phyloP scores from a whole-genome alignment of 2,797 vertebrate genomes.

The Aplochiton taeniatus region DNA sequence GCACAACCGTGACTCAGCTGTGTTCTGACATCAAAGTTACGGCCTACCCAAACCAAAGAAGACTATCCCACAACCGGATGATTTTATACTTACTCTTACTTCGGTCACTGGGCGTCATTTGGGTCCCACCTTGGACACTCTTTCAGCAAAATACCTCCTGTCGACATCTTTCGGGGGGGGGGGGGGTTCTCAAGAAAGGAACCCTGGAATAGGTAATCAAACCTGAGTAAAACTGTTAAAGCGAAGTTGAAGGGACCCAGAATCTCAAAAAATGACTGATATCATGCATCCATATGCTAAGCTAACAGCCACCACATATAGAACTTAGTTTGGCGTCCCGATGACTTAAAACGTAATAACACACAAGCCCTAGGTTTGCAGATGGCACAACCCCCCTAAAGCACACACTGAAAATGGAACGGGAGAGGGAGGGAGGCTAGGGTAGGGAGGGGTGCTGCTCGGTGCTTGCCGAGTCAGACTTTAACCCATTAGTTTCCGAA shows the following conservation, averaged over 20 bases:
- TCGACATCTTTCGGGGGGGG: conserved; percentile 61
- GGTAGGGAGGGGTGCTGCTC: conserved; percentile 38
- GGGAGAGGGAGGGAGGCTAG: conserved; percentile 33
- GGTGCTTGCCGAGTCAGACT: conserved; percentile 71
- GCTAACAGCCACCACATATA: conserved; percentile 10
- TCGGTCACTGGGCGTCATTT: conserved; percentile 65
- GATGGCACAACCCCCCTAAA: conserved; percentile 51
- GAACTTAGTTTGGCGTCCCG: conserved; percentile 50
- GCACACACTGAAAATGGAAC: conserved; percentile 58
- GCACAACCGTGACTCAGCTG: conserved; percentile 76
- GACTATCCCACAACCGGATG: not conserved
- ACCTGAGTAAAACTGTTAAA: not conserved
- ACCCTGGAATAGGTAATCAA: conserved; percentile 14
- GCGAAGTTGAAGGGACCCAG: not conserved
- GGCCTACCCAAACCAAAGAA: conserved; percentile 13
- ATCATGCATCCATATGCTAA: not conserved
- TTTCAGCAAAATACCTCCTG: conserved; percentile 59
- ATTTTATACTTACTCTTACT: conserved; percentile 64
- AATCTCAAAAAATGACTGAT: not conserved
- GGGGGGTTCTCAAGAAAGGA: conserved; percentile 18
- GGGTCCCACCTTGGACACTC: conserved; percentile 65
- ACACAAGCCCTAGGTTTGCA: conserved; percentile 34
- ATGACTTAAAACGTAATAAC: conserved; percentile 27
- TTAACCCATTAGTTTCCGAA: conserved; percentile 70
- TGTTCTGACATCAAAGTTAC: conserved; percentile 46